Base-by-base conservation (phyloP, 2,888 invertebrate species). In the Volucella zonaria region DNA sequence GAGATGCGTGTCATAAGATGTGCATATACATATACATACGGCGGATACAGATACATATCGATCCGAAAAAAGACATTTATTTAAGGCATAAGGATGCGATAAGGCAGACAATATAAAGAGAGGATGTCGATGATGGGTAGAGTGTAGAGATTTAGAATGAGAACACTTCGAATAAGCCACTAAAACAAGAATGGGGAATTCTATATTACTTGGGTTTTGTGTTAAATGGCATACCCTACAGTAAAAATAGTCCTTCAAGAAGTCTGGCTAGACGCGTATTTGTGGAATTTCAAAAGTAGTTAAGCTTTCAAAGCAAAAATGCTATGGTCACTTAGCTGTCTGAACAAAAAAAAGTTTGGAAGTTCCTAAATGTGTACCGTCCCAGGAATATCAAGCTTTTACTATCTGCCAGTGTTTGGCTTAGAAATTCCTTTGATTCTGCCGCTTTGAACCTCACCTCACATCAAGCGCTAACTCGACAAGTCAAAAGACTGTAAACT, bases 1-100 rank as follows among this genome's bases (percentile, higher is more conserved):
- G 79, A 83, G 83, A 83, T 85, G 71, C 71, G 56, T 80, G 80
- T 71, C 83, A 73, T 71, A 51, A 59, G 75, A 68, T 75, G 23
- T 66, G 54, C 47, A n/a, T 10, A 45, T 42, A 42, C 56, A 58
- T 31, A 4, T 31, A 2, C 2, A 31, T 31, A 31, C 2, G 31
- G 31, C 31, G 31, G 31, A 52, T 51, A 45, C 45, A 61, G 40
- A 64, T 12, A 73, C 45, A 66, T 75, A 83, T 83, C 75, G 79
- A 75, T 83, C 67, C 73, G 31, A 51, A 56, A 71, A 23, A 75
- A 70, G 58, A 78, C 81, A 76, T 76, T 76, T 62, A 81, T 58
- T 70, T 59, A 59, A 38, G 68, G 45, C 43, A 62, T 12, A 40
- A 52, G 59, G 70, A 75, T 75, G 70, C 64, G 79, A 70, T 79